These are phyloP conservation scores for Potamilus streckersoni DNA, from an alignment of 1,140 invertebrate genomes.

Conservation along the genomic window DNA sequence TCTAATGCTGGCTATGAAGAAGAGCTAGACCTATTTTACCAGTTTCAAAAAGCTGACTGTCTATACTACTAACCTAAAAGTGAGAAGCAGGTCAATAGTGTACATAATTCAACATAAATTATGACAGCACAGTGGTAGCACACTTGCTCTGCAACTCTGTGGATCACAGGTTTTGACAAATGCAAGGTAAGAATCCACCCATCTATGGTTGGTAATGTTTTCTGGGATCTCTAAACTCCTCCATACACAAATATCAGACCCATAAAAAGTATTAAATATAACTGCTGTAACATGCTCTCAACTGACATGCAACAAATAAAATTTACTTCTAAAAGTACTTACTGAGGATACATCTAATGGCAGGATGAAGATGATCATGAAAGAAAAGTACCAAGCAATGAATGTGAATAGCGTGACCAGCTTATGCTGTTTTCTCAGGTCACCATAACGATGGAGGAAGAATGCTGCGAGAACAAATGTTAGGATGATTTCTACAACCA, in stretches of 20 bases:
- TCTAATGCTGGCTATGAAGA: too few relatives aligned
- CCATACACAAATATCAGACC: too few relatives aligned
- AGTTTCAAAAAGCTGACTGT: too few relatives aligned
- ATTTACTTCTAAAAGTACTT: constrained; percentile 69
- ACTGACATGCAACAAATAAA: background rate
- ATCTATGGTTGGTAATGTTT: background rate
- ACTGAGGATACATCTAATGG: constrained; percentile 97
- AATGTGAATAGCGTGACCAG: constrained; percentile 93
- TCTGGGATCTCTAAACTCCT: too few relatives aligned
- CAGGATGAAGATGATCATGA: constrained; percentile 97
- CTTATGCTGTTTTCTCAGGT: constrained; percentile 92
- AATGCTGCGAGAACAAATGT: constrained; percentile 84
- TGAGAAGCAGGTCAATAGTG: too few relatives aligned
- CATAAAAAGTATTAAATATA: background rate
- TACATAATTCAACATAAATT: too few relatives aligned
- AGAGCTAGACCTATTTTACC: too few relatives aligned
- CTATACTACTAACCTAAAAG: too few relatives aligned
- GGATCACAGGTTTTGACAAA: background rate
- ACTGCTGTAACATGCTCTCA: constrained; percentile 5
- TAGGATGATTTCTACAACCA: constrained; percentile 84
- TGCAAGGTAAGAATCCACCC: background rate
- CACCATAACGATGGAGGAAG: constrained; percentile 93
- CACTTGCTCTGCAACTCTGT: background rate
- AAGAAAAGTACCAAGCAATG: constrained; percentile 98
- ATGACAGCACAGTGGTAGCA: too few relatives aligned